Evolutionary conservation across 2,113 vertebrate genomes (phyloP).

Genomic region (Hippocampus guttulatus): DNA sequence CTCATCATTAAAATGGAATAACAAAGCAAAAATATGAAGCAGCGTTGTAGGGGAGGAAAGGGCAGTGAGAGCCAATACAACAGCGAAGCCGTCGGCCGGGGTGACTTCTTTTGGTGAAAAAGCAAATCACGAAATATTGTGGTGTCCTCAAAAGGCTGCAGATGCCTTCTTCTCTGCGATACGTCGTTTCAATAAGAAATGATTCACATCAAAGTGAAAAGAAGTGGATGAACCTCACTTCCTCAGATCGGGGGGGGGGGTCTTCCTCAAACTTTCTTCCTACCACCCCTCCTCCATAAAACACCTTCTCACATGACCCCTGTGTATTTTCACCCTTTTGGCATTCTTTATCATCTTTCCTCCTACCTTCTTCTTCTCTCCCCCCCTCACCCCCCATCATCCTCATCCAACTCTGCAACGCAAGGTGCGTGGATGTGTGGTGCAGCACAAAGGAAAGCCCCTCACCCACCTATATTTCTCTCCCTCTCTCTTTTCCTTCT

Average conservation of each 20-base stretch:
- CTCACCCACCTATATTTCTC: constrained; percentile 32
- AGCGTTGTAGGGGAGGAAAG: too few relatives aligned
- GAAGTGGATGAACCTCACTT: not conserved
- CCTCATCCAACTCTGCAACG: constrained; percentile 1
- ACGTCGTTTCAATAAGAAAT: constrained; percentile 1
- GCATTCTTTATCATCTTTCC: constrained; percentile 28
- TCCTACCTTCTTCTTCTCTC: constrained; percentile 1
- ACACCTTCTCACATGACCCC: not conserved
- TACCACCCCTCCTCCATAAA: not conserved
- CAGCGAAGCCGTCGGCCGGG: too few relatives aligned
- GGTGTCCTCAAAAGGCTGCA: not conserved
- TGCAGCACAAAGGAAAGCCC: constrained; percentile 22
- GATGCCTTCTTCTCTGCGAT: not conserved
- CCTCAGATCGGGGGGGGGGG: constrained; percentile 8
- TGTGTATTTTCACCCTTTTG: not conserved
- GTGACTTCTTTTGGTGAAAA: too few relatives aligned
- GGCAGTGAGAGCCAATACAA: too few relatives aligned
- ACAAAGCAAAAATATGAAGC: too few relatives aligned
- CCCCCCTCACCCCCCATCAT: constrained; percentile 5
- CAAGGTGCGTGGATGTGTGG: not conserved
- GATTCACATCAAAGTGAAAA: not conserved
- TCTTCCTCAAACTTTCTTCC: not conserved
- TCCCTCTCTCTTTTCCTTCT: constrained; percentile 11
- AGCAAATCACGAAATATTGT: too few relatives aligned
- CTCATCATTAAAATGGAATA: too few relatives aligned